Conservation (phyloP, 2,113 vertebrate genomes). For the Daubentonia madagascariensis region DNA sequence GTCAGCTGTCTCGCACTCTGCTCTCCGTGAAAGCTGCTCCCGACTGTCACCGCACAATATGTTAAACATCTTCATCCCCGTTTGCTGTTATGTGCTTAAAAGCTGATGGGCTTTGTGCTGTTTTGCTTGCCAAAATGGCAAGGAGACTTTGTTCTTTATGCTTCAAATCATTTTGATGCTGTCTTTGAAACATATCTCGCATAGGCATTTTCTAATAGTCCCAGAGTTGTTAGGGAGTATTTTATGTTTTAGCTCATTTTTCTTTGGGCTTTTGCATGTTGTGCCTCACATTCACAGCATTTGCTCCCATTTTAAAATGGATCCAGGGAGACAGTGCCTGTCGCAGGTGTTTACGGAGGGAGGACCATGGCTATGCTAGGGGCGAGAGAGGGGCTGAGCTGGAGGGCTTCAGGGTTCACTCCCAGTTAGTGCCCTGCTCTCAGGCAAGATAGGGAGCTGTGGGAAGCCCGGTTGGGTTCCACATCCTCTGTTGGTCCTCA, state of each 20-base stretch:
- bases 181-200: conserved; percentile 15
- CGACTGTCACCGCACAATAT: background rate
- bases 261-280: conserved; percentile 29
- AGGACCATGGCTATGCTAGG: rapidly evolving
- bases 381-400: background rate
- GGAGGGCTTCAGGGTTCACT: background rate
- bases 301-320: conserved; percentile 39
- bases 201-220: background rate
- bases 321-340: background rate
- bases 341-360: conserved; percentile 15
- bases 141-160: conserved; percentile 38
- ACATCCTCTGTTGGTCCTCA: background rate
- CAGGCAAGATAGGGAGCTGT: background rate
- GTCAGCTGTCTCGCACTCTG: rapidly evolving
- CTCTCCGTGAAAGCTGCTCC: rapidly evolving
- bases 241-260: background rate
- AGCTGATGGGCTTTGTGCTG: background rate
- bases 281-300: conserved; percentile 14
- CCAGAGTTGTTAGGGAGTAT: background rate
- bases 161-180: background rate
- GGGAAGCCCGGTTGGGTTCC: background rate
- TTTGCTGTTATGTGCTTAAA: conserved; percentile 4
- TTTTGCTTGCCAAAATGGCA: conserved; percentile 12
- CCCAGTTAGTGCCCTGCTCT: background rate
- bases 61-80: background rate